Percentiles rank a stretch among this genome's conserved stretches.
These are phyloP conservation scores for Drosophila siamana DNA, from an alignment of 2,888 invertebrate species.

Conservation along the genomic window DNA sequence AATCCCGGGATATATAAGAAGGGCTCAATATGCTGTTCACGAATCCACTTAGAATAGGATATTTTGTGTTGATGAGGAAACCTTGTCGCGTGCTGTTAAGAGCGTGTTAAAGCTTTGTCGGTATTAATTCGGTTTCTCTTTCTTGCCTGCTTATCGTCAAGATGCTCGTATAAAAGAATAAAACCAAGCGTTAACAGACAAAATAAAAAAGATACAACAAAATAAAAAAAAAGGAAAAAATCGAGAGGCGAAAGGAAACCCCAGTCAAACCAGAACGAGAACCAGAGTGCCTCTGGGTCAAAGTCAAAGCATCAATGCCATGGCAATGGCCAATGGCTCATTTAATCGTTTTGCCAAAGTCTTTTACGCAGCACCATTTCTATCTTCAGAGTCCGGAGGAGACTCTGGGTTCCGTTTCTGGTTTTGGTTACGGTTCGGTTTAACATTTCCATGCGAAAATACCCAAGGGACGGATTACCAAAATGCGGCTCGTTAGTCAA, in stretches of 20 bases:
- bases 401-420: conserved; percentile 31
- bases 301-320: conserved; percentile 61
- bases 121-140: conserved; percentile 40
- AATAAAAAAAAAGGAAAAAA: conserved; percentile 10
- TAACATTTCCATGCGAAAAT: conserved; percentile 56
- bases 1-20: background rate
- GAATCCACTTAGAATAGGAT: conserved; percentile 17
- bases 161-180: conserved; percentile 21
- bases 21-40: conserved; percentile 16
- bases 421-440: conserved; percentile 42
- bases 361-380: conserved; percentile 33
- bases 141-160: conserved; percentile 29
- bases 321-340: conserved; percentile 73
- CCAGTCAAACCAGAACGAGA: background rate
- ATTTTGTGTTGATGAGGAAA: background rate
- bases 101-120: conserved; percentile 45
- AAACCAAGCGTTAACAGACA: conserved; percentile 34
- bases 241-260: conserved; percentile 21
- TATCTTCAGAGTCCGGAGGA: background rate
- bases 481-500: conserved; percentile 80
- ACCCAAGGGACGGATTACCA: conserved; percentile 77
- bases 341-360: conserved; percentile 77
- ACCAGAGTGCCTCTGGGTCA: conserved; percentile 47
- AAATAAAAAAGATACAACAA: conserved; percentile 22
- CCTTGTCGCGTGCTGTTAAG: conserved; percentile 22